A percentile compares a stretch with the other conserved stretches of the same genome.
phyloP scores from a whole-genome alignment of 2,888 invertebrate genomes.

The Anoplius nigerrimus region DNA sequence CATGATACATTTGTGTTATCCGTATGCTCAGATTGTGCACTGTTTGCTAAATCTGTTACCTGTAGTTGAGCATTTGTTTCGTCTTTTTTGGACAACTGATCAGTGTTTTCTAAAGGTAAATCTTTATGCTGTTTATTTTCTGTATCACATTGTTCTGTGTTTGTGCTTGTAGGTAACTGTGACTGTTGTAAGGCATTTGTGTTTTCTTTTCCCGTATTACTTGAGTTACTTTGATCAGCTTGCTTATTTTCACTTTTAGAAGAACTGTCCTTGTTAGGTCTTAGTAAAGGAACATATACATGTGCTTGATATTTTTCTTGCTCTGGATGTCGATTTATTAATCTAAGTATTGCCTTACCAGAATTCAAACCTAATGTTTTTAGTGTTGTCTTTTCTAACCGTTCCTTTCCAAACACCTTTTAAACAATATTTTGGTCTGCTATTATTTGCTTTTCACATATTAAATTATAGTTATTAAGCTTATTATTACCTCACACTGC shows the following conservation, averaged over 20 bases:
- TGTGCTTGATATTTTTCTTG: slow-evolving; percentile 81
- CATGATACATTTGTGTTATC: background rate
- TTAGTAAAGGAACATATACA: slow-evolving; percentile 2
- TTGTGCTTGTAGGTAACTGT: too few relatives aligned
- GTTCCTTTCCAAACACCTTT: slow-evolving; percentile 80
- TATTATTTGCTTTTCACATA: too few relatives aligned
- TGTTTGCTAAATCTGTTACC: background rate
- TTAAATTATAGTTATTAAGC: background rate
- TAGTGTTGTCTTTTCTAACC: slow-evolving; percentile 82
- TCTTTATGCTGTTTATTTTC: too few relatives aligned
- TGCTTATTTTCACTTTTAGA: background rate
- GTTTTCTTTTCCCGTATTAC: slow-evolving; percentile 18
- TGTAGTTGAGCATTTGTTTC: background rate
- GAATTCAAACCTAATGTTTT: slow-evolving; percentile 86
- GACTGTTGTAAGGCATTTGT: background rate
- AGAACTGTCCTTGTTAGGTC: background rate
- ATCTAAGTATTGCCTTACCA: slow-evolving; percentile 85
- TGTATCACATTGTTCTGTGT: too few relatives aligned
- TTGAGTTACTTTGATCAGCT: background rate
- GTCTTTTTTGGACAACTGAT: background rate
- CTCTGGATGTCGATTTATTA: slow-evolving; percentile 82
- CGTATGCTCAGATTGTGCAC: background rate
- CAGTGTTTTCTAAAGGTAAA: background rate
- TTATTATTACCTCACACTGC: slow-evolving; percentile 63
- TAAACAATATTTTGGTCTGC: too few relatives aligned